These are phyloP conservation scores for Hirundo rustica DNA, from an alignment of 2,797 vertebrate species.

Conservation along the genomic window DNA sequence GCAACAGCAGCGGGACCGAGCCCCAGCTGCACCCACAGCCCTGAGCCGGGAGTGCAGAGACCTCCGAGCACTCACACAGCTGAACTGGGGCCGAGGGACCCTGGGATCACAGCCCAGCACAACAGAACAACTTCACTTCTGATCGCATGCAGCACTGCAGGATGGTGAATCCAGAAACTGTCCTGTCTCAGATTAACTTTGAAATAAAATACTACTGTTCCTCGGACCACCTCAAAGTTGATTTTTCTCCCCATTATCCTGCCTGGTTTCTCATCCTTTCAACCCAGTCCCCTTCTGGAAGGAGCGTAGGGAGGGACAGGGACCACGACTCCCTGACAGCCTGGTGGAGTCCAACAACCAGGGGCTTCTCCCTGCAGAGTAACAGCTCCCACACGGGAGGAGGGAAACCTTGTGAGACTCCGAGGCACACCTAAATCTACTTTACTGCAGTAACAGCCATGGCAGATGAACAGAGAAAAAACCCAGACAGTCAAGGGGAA, in stretches of 20 bases:
- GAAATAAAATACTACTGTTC: not conserved
- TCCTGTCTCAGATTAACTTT: not conserved
- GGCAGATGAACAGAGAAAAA: not conserved
- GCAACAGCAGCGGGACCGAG: fast-evolving
- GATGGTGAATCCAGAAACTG: not conserved
- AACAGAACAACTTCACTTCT: not conserved
- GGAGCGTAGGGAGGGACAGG: not conserved
- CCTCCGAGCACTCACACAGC: not conserved
- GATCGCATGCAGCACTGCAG: not conserved
- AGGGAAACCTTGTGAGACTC: not conserved
- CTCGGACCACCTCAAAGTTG: not conserved
- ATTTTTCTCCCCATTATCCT: not conserved
- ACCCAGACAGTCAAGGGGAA: not conserved
- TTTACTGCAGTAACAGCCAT: not conserved
- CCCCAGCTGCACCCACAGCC: not conserved
- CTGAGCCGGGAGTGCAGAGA: not conserved
- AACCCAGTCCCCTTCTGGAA: not conserved
- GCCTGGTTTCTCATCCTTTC: not conserved
- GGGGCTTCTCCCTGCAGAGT: not conserved
- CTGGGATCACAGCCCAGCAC: not conserved
- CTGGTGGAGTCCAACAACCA: not conserved
- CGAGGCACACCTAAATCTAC: not conserved
- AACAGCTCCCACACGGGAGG: not conserved
- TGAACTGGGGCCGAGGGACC: fast-evolving
- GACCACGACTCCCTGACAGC: not conserved